Evolutionary conservation across 2,113 vertebrate genomes (phyloP).

Genomic region (Phalacrocorax brasilianus): DNA sequence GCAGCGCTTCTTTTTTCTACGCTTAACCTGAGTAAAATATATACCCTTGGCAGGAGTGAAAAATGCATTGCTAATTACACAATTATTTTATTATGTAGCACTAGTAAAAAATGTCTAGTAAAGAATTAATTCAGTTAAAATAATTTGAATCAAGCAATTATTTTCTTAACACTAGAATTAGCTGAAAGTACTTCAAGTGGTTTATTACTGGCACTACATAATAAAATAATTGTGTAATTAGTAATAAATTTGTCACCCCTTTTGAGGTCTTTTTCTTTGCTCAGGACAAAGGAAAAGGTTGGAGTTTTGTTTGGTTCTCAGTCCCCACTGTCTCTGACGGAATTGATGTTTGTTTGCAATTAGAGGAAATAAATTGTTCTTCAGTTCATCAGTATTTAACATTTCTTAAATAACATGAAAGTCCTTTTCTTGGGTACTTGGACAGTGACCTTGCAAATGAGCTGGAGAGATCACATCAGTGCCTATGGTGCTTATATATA

Average conservation of each 20-base stretch:
- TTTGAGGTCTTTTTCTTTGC: slow-evolving; percentile 65
- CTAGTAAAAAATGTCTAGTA: slow-evolving; percentile 79
- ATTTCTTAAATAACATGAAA: neutral
- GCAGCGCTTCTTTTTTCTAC: neutral
- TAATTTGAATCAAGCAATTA: slow-evolving; percentile 84
- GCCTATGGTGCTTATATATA: neutral
- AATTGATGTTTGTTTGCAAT: slow-evolving; percentile 19
- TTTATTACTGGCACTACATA: slow-evolving; percentile 77
- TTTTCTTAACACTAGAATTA: slow-evolving; percentile 83
- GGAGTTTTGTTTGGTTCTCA: slow-evolving; percentile 27
- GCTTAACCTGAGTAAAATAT: slow-evolving; percentile 68
- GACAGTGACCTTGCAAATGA: neutral
- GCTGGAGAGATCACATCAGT: neutral
- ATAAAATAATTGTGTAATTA: slow-evolving; percentile 80
- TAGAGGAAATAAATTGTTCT: neutral
- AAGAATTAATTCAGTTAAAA: slow-evolving; percentile 84
- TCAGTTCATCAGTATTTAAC: neutral
- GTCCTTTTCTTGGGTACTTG: neutral
- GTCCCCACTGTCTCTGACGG: neutral
- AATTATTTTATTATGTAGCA: slow-evolving; percentile 81
- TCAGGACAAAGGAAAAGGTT: slow-evolving; percentile 58
- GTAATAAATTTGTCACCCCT: slow-evolving; percentile 79
- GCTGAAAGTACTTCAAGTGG: slow-evolving; percentile 75
- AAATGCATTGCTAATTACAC: slow-evolving; percentile 78
- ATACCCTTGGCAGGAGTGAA: slow-evolving; percentile 72